These are phyloP conservation scores for Eupithecia abbreviata DNA, from an alignment of 2,888 invertebrate genomes.

Conservation along the genomic window DNA sequence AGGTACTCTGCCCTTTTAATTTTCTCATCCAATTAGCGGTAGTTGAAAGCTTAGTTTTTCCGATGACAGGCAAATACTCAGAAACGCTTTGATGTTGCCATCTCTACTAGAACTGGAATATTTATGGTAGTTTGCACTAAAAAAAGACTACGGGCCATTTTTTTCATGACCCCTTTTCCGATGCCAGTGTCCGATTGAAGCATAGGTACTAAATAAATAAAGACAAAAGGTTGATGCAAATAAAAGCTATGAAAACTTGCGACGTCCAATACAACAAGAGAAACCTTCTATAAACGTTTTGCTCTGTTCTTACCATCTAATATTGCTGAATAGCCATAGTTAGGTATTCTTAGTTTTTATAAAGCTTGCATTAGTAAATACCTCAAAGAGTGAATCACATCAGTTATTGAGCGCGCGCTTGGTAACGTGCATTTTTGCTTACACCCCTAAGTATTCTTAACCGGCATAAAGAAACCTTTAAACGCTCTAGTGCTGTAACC, in stretches of 20 bases:
- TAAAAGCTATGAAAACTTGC: background rate
- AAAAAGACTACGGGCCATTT: background rate
- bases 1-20: conserved; percentile 4
- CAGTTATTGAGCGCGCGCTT: no score
- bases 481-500: no score
- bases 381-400: no score
- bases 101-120: background rate
- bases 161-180: background rate
- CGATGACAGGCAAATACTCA: conserved; percentile 11
- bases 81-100: conserved; percentile 12
- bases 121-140: background rate
- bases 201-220: background rate
- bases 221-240: background rate
- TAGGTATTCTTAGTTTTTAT: no score
- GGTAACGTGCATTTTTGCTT: no score
- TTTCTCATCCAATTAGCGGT: conserved; percentile 18
- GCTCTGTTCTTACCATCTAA: no score
- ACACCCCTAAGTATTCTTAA: no score
- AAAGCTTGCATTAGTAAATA: no score
- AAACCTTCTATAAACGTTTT: no score
- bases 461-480: no score
- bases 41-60: conserved; percentile 13
- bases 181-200: background rate
- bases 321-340: no score
- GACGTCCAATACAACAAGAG: no score